Evolutionary conservation across 2,797 vertebrate genomes (phyloP).

Genomic region (Hippocampus kuda): DNA sequence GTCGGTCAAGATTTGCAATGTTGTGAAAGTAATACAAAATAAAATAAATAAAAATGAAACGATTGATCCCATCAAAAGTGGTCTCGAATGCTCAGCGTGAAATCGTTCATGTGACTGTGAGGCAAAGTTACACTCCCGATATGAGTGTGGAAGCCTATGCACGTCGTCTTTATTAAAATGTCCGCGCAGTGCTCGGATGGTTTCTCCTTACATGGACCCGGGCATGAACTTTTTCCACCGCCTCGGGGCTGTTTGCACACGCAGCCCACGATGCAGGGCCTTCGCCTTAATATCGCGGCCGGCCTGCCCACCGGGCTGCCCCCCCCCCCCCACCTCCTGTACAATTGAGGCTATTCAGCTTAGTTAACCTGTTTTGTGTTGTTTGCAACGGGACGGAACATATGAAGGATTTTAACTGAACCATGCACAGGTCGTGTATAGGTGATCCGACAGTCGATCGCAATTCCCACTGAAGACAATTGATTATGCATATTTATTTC

Average conservation of each 20-base stretch:
- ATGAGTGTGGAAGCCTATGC: slow-evolving; percentile 57
- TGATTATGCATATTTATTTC: neutral
- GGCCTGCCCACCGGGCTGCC: slow-evolving; percentile 52
- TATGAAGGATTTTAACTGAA: neutral
- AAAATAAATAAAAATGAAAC: neutral
- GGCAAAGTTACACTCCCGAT: slow-evolving; percentile 58
- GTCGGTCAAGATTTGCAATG: neutral
- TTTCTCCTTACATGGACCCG: slow-evolving; percentile 70
- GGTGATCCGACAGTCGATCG: neutral
- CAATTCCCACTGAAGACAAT: neutral
- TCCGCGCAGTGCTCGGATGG: slow-evolving; percentile 59
- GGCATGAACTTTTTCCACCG: slow-evolving; percentile 76
- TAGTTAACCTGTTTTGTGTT: neutral
- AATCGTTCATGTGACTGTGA: slow-evolving; percentile 47
- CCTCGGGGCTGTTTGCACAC: slow-evolving; percentile 71
- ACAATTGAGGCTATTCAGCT: slow-evolving; percentile 23
- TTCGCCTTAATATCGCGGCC: slow-evolving; percentile 59
- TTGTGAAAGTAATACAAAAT: neutral
- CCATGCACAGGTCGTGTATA: neutral
- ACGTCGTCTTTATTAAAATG: slow-evolving; percentile 67
- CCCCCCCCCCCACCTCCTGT: slow-evolving; percentile 13
- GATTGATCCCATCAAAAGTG: neutral
- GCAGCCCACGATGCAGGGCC: slow-evolving; percentile 54
- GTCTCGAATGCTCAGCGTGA: slow-evolving; percentile 29
- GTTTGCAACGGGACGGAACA: neutral